These are phyloP conservation scores for Taeniopygia guttata DNA, from an alignment of 2,797 vertebrate genomes.

Conservation along the genomic window DNA sequence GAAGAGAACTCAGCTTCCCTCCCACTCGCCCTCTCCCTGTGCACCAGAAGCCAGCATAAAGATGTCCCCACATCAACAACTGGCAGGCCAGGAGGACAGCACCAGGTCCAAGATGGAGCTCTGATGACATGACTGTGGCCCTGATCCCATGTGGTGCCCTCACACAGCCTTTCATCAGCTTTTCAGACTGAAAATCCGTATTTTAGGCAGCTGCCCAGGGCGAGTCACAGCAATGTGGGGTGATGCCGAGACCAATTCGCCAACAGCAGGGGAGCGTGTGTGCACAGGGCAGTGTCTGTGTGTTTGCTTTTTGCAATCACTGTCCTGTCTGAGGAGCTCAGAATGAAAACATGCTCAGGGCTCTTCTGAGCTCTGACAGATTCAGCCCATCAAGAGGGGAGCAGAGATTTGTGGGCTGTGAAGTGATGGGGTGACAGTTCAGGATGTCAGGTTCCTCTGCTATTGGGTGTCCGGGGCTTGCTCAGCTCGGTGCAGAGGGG, in stretches of 20 bases:
- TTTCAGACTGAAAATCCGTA: not conserved
- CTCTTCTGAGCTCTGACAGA: not conserved
- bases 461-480: not conserved
- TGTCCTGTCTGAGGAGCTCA: not conserved
- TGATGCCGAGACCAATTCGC: not conserved
- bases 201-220: not conserved
- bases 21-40: not conserved
- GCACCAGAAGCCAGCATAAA: not conserved
- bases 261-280: rapidly evolving
- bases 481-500: not conserved
- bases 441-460: not conserved
- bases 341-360: not conserved
- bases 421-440: not conserved
- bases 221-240: not conserved
- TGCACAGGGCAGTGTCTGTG: rapidly evolving
- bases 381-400: not conserved
- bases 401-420: not conserved
- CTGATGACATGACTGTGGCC: rapidly evolving
- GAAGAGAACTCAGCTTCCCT: not conserved
- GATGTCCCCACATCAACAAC: not conserved
- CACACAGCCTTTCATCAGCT: not conserved
- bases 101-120: not conserved
- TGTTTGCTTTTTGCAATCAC: not conserved
- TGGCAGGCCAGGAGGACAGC: not conserved
- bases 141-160: not conserved